Conservation (phyloP, 1,140 invertebrate species). For the Batillaria attramentaria region DNA sequence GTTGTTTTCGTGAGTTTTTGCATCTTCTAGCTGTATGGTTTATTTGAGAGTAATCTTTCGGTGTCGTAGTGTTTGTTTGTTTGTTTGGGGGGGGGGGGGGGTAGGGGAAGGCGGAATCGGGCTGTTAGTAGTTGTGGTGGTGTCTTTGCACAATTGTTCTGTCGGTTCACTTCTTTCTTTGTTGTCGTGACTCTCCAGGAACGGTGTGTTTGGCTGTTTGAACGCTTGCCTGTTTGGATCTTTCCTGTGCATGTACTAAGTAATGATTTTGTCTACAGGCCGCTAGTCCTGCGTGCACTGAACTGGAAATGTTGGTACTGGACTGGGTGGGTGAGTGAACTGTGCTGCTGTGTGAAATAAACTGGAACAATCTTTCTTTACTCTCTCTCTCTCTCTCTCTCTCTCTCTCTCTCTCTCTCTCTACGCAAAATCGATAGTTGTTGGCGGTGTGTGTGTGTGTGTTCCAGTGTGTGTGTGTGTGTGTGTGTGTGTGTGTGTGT, state of each 20-base stretch:
- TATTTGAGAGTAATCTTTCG: no score
- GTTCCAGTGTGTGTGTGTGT: neutral
- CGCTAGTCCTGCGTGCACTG: slow-evolving; percentile 96
- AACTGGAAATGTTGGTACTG: slow-evolving; percentile 95
- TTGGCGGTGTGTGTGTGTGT: neutral
- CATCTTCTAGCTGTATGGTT: no score
- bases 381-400: neutral
- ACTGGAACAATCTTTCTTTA: neutral
- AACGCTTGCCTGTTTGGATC: neutral
- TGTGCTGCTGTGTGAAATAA: neutral
- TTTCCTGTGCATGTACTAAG: neutral
- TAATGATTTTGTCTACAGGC: slow-evolving; percentile 76
- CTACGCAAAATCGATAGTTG: no score
- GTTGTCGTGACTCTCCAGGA: no score
- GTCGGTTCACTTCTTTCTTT: no score
- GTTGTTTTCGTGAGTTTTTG: no score
- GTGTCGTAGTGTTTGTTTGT: no score
- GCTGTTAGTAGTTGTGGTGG: no score
- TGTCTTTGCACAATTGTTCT: no score
- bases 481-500: neutral
- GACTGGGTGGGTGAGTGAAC: slow-evolving; percentile 93
- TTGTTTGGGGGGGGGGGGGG: no score
- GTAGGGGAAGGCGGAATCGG: no score
- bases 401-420: neutral
- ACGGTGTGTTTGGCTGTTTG: neutral